These are phyloP conservation scores for Parnassius mnemosyne DNA, from an alignment of 2,888 invertebrate species.

Conservation along the genomic window DNA sequence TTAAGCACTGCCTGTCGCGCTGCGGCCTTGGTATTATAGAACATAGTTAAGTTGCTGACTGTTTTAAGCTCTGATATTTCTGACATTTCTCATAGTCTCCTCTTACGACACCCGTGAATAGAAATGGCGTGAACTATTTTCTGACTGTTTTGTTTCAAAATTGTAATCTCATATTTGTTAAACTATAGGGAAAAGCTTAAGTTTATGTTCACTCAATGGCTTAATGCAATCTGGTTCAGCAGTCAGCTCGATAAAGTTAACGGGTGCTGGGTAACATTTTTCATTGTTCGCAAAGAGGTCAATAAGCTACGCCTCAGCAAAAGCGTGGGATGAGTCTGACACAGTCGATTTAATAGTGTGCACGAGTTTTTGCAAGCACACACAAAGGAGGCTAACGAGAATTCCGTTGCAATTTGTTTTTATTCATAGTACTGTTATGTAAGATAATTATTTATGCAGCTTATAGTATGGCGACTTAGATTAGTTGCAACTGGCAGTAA, in stretches of 20 bases:
- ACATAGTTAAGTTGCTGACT: too few species aligned
- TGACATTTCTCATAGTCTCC: too few species aligned
- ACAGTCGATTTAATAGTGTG: slow-evolving; percentile 42
- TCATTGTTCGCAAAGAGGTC: slow-evolving; percentile 52
- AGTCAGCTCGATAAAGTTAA: slow-evolving; percentile 12
- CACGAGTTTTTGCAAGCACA: slow-evolving; percentile 42
- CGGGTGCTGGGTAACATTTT: slow-evolving; percentile 20
- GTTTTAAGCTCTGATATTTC: too few species aligned
- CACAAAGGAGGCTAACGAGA: slow-evolving; percentile 38
- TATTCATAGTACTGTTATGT: slow-evolving; percentile 38
- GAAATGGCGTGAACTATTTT: too few species aligned
- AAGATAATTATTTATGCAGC: slow-evolving; percentile 26
- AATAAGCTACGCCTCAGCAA: slow-evolving; percentile 46
- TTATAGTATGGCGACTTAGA: slow-evolving; percentile 29
- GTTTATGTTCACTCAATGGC: slow-evolving; percentile 9
- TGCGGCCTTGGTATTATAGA: too few species aligned
- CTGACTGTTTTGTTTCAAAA: not conserved
- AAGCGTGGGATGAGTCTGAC: slow-evolving; percentile 61
- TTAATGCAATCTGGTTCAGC: slow-evolving; percentile 12
- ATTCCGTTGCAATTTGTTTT: slow-evolving; percentile 43
- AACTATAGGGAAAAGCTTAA: slow-evolving; percentile 3
- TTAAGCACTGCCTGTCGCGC: too few species aligned
- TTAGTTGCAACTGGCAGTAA: slow-evolving; percentile 30
- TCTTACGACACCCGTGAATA: too few species aligned
- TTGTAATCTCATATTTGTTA: not conserved